These are phyloP conservation scores for Falco concolor DNA, from an alignment of 2,797 vertebrate species.

Conservation along the genomic window DNA sequence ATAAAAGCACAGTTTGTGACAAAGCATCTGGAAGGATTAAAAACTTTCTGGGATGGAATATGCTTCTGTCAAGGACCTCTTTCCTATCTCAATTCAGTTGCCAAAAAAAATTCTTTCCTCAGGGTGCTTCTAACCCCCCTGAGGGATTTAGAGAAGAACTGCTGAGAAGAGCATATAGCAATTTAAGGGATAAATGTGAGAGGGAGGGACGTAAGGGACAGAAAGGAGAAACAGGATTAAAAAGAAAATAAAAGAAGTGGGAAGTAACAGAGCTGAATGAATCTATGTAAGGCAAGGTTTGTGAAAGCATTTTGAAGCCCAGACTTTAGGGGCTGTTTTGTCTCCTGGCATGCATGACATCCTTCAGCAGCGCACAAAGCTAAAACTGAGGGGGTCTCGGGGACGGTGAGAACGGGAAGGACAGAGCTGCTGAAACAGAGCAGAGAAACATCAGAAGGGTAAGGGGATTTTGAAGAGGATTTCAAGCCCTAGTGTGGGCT, in stretches of 20 bases:
- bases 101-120: constrained; percentile 51
- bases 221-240: constrained; percentile 18
- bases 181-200: constrained; percentile 17
- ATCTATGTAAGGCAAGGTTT: not conserved
- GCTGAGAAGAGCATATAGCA: constrained; percentile 14
- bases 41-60: constrained; percentile 50
- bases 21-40: constrained; percentile 66
- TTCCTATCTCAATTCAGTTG: constrained; percentile 35
- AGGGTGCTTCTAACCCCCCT: constrained; percentile 41
- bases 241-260: constrained; percentile 31
- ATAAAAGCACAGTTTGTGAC: constrained; percentile 66
- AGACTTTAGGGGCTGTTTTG: not conserved
- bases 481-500: not conserved
- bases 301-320: not conserved
- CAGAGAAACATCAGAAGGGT: not conserved
- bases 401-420: not conserved
- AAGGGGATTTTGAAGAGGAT: not conserved
- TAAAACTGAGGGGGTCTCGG: not conserved
- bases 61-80: constrained; percentile 47
- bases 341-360: not conserved
- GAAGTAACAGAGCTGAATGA: not conserved
- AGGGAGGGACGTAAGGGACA: not conserved
- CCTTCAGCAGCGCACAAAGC: not conserved
- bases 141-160: constrained; percentile 57
- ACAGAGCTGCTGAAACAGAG: not conserved